Conservation (phyloP, 2,797 vertebrate species). For the Malacoraja senta region DNA sequence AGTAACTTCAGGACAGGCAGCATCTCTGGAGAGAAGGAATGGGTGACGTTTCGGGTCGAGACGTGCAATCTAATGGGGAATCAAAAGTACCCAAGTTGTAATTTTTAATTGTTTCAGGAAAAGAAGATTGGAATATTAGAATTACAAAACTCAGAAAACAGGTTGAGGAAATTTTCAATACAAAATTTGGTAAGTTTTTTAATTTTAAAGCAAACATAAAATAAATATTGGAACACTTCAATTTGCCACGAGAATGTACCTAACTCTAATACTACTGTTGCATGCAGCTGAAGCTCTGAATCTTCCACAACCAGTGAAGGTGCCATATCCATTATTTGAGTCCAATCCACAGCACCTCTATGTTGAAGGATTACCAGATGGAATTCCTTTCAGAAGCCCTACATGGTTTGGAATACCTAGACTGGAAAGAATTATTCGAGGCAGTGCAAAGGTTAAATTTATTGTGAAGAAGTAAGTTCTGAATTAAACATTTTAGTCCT, state of each 20-base stretch:
- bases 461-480: constrained; percentile 61
- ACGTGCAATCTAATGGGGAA: too few relatives aligned
- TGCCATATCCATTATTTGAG: constrained; percentile 64
- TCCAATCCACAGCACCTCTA: constrained; percentile 56
- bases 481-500: background rate
- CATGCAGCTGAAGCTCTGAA: constrained; percentile 62
- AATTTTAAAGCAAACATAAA: background rate
- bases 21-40: too few relatives aligned
- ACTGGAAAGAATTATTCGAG: constrained; percentile 64
- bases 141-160: constrained; percentile 67
- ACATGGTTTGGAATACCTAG: constrained; percentile 71
- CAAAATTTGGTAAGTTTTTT: constrained; percentile 61
- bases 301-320: constrained; percentile 58
- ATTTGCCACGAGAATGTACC: background rate
- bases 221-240: background rate
- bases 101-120: constrained; percentile 48
- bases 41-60: too few relatives aligned
- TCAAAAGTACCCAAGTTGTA: background rate
- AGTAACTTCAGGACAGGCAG: too few relatives aligned
- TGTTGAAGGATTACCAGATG: constrained; percentile 65
- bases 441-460: constrained; percentile 61
- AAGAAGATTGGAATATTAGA: constrained; percentile 66
- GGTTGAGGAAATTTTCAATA: constrained; percentile 66
- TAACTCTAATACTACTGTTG: background rate
- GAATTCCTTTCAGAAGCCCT: constrained; percentile 68